These are phyloP conservation scores for Chroicocephalus ridibundus DNA, from an alignment of 2,113 vertebrate species.

Conservation along the genomic window DNA sequence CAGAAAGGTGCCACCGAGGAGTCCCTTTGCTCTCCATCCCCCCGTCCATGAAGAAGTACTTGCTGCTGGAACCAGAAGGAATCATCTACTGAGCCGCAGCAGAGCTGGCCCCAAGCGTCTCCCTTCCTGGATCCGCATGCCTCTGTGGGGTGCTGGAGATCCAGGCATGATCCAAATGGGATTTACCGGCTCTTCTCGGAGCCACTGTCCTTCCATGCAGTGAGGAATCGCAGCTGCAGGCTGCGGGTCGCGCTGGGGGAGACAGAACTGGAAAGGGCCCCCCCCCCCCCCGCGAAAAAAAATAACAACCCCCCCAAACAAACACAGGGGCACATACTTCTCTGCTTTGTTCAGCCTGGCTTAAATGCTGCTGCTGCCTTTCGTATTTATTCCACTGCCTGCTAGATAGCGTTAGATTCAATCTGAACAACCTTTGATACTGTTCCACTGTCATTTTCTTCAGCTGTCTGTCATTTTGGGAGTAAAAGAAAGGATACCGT, in stretches of 20 bases:
- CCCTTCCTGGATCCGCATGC: rapidly evolving
- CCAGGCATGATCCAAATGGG: background rate
- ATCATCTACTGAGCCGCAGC: slow-evolving; percentile 72
- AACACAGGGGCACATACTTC: background rate
- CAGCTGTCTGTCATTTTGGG: background rate
- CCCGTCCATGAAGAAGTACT: slow-evolving; percentile 81
- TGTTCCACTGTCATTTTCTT: background rate
- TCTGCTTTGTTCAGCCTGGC: background rate
- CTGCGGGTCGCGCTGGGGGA: background rate
- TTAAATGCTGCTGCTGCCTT: background rate
- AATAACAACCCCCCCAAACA: background rate
- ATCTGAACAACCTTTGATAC: background rate
- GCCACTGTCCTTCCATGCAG: background rate
- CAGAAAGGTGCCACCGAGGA: slow-evolving; percentile 74
- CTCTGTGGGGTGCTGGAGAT: background rate
- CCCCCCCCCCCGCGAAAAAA: background rate
- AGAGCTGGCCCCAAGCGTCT: background rate
- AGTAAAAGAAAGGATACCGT: background rate
- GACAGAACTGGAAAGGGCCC: background rate
- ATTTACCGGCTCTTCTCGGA: background rate
- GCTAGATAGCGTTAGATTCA: background rate
- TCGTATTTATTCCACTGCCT: background rate
- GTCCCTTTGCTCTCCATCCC: slow-evolving; percentile 84
- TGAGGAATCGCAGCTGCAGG: background rate
- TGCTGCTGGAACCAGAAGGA: slow-evolving; percentile 91